phyloP scores from a whole-genome alignment of 2,113 vertebrate species.

The Psittacula cyanocephala region DNA sequence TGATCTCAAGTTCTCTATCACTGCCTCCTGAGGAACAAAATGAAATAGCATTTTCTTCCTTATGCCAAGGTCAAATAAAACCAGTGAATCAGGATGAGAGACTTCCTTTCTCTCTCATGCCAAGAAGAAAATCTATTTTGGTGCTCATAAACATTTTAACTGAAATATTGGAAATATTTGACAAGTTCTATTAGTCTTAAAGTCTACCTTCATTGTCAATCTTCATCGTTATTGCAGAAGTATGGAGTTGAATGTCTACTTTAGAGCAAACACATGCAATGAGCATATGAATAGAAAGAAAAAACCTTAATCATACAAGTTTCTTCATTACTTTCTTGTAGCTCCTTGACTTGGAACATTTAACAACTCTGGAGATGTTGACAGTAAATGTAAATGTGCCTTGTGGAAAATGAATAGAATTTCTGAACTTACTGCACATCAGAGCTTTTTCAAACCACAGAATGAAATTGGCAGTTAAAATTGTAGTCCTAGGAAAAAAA shows the following conservation, averaged over 20 bases:
- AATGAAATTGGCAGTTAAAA: background rate
- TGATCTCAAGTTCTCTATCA: background rate
- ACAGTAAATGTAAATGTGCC: background rate
- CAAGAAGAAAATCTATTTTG: background rate
- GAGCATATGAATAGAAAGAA: background rate
- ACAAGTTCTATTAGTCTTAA: background rate
- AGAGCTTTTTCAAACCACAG: background rate
- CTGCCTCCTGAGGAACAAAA: background rate
- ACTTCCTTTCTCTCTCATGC: background rate
- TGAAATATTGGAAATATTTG: background rate
- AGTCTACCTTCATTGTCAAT: background rate
- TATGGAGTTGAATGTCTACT: background rate
- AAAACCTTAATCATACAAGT: background rate
- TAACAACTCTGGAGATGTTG: background rate
- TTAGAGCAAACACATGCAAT: background rate
- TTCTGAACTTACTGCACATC: background rate
- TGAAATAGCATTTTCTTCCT: background rate
- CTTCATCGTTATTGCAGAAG: background rate
- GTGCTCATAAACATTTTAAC: background rate
- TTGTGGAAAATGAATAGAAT: background rate
- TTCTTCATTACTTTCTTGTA: background rate
- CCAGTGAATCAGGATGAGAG: background rate
- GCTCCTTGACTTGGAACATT: background rate
- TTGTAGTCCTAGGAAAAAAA: background rate
- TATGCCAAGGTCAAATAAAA: background rate